Evolutionary conservation across 2,888 invertebrate genomes (phyloP), one percentile per base, ranked within the genome.

Genomic region (Tuberolachnus salignus): DNA sequence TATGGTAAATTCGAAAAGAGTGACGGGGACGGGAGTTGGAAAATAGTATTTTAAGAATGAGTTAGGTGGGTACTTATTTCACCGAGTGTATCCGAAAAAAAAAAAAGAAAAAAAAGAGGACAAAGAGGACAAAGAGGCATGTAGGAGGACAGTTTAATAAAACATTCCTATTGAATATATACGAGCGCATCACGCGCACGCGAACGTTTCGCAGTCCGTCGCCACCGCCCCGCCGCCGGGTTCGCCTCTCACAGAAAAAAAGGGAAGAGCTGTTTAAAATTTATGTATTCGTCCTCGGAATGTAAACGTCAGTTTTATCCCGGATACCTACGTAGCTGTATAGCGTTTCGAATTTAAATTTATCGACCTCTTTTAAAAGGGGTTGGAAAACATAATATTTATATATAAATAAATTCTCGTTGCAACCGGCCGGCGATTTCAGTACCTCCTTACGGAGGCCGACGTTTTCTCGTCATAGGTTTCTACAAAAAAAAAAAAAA

Each of bases 401-500:
- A 72, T 63, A 49, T 26, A 61, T 42, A 63, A 42, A 63, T 63
- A 63, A 14, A 63, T 21, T 42, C 51, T 73, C 16, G 6, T 61
- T 34, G 6, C 6, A 21, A 72, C 61, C 16, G 49, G 61, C 19
- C 34, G 23, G 49, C 6, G 59, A 1, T 26, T 72, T 59, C 3
- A 13, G n/a, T 21, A 72, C 34, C 34, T 6, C 6, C 34, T 6
- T 4, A 61, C 19, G 1, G 4, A 72, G 21, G 21, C 21, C 21
- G 21, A 51, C 21, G 8, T 55, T 46, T 59, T 57, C 4, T 6
- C 0, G 6, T 46, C 1, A 0, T 80, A 70, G 44, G 44, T 91
- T 90, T 83, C 90, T 95, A 95, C 95, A 97, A 88, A 96, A 96
- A 89, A 96, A 96, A 88, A 96, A 97, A 34, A 34, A 89, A 96